phyloP scores from a whole-genome alignment of 1,140 invertebrate genomes.

The Caenorhabditis brenneri region DNA sequence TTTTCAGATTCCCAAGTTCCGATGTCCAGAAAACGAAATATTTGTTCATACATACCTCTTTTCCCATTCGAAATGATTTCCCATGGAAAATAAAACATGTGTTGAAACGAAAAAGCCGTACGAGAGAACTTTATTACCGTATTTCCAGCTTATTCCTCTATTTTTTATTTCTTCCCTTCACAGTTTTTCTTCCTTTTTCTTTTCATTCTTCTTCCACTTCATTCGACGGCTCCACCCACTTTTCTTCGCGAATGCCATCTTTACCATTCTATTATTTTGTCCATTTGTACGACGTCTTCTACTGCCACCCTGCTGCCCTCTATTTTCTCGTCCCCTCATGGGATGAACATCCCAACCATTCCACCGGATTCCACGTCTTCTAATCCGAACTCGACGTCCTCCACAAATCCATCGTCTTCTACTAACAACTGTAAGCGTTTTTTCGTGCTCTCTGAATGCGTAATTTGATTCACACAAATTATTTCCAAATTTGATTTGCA shows the following conservation, averaged over 20 bases:
- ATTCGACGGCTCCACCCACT: background rate
- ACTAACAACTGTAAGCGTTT: slow-evolving; percentile 16
- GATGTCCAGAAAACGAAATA: no score
- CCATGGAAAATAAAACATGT: no score
- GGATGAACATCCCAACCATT: slow-evolving; percentile 26
- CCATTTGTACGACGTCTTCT: background rate
- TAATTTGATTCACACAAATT: slow-evolving; percentile 49
- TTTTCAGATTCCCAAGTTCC: no score
- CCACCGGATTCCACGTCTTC: slow-evolving; percentile 4
- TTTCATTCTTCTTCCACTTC: background rate
- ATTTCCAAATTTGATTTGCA: slow-evolving; percentile 44
- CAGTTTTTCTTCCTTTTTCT: background rate
- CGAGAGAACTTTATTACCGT: no score
- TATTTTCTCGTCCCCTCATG: slow-evolving; percentile 3
- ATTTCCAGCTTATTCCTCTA: background rate
- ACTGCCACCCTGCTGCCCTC: slow-evolving; percentile 15
- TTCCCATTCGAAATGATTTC: no score
- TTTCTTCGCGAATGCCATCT: background rate
- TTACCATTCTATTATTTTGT: background rate
- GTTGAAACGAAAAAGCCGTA: no score
- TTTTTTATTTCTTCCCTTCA: background rate
- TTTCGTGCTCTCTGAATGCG: background rate
- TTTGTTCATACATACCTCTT: no score
- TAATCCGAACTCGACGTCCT: background rate
- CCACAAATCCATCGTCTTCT: background rate